Percentiles rank a stretch among this genome's conserved stretches.
phyloP scores from a whole-genome alignment of 2,888 invertebrate species.

The Ectemnius continuus region DNA sequence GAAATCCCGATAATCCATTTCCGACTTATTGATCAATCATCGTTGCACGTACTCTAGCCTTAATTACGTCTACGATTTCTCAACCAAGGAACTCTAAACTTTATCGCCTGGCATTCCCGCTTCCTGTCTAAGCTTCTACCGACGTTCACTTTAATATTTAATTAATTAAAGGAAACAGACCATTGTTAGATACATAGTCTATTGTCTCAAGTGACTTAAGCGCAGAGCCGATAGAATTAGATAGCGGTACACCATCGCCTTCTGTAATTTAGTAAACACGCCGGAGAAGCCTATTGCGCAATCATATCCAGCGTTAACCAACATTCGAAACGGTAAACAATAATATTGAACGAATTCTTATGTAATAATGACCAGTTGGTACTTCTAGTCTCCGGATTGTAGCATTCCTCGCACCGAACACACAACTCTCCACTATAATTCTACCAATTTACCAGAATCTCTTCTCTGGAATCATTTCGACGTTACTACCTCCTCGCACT shows the following conservation, averaged over 20 bases:
- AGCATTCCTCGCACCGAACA: not conserved
- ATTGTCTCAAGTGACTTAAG: not conserved
- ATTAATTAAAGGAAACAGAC: not conserved
- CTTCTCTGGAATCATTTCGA: no score
- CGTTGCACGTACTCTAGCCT: constrained; percentile 1
- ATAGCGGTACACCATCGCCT: not conserved
- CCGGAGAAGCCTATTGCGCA: not conserved
- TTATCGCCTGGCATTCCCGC: no score
- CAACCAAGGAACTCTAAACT: no score
- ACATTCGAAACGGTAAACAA: constrained; percentile 3
- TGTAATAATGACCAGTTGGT: not conserved
- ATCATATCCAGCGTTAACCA: not conserved
- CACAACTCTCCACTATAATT: not conserved
- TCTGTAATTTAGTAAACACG: constrained; percentile 12
- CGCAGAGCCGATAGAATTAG: not conserved
- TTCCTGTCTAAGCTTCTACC: not conserved
- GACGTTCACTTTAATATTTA: not conserved
- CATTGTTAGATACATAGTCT: not conserved
- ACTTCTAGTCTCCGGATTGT: not conserved
- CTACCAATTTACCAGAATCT: not conserved
- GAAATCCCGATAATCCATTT: constrained; percentile 44
- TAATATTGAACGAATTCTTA: constrained; percentile 21
- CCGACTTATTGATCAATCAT: constrained; percentile 23
- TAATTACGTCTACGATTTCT: not conserved
- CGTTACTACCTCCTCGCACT: no score